Base-by-base conservation (phyloP, 2,888 invertebrate species). In the Parthenolecanium corni region DNA sequence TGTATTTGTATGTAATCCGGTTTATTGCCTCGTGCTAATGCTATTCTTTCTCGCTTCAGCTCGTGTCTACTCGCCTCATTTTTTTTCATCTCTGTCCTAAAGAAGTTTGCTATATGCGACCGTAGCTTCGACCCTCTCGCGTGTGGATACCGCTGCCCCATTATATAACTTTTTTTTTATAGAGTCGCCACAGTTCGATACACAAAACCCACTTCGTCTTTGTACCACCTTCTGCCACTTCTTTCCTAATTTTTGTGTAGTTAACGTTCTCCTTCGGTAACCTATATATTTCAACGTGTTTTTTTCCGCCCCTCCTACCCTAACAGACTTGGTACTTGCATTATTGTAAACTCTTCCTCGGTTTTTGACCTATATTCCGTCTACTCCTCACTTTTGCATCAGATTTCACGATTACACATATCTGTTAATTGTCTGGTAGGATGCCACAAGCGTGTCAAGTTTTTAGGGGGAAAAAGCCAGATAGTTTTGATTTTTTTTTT, bases 21-120 rank as follows among this genome's bases (percentile, higher is more conserved):
- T 61, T 61, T 57, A 40, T 51, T 51, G 61, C 61, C 61, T 61
- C 61, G 61, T 61, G 61, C 61, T 61, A 49, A 51, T 61, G 51
- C 38, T 6, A 42, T n/a, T n/a, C 9, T 49, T 14, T 18, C 49
- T 49, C n/a, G n/a, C n/a, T n/a, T 23, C 14, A 23, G 21, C 23
- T 23, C 23, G 6, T 21, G 20, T 21, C 21, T 21, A 21, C 11
- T 23, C n/a, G n/a, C n/a, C 21, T 20, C 49, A 49, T 49, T 49
- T 21, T 18, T 16, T n/a, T n/a, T n/a, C 21, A 20, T 21, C 23
- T 49, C 49, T 49, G 21, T 49, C 49, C n/a, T n/a, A n/a, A n/a
- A 5, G 21, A 23, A 18, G 49, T 21, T 21, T 49, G 21, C 14
- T n/a, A 31, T 31, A 31, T 31, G 9, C 31, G n/a, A n/a, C n/a